A percentile compares a stretch with the other conserved stretches of the same genome.
phyloP scores from a whole-genome alignment of 2,113 vertebrate genomes.

The Alouatta palliata region DNA sequence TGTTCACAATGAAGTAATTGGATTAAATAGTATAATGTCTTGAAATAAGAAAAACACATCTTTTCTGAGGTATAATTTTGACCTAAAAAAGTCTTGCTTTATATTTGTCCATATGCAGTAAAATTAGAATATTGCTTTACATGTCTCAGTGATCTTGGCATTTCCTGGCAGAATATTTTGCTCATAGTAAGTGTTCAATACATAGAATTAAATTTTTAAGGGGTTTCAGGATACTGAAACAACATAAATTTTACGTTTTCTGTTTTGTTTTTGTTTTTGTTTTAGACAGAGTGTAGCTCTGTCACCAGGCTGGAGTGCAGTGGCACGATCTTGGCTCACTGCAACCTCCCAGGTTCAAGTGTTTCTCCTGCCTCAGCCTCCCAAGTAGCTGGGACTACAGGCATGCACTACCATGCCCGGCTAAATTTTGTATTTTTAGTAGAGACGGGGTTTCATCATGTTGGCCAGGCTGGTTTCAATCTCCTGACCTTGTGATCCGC shows the following conservation, averaged over 20 bases:
- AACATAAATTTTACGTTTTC: background rate
- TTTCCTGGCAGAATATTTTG: background rate
- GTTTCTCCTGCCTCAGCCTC: no score
- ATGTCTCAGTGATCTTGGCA: background rate
- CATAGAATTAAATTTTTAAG: background rate
- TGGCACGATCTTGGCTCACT: no score
- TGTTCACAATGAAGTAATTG: background rate
- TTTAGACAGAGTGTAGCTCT: no score
- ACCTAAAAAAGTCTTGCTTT: background rate
- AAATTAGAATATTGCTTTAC: background rate
- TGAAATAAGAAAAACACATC: background rate
- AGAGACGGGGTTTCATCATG: no score
- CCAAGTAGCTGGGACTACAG: no score
- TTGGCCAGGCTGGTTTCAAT: no score
- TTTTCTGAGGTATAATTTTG: background rate
- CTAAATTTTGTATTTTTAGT: no score
- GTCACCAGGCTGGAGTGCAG: no score
- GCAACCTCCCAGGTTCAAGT: no score
- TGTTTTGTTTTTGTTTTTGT: no score
- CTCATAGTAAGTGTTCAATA: background rate
- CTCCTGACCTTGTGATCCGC: no score
- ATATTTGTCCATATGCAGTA: background rate
- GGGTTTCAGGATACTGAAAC: background rate
- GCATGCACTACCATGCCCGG: no score
- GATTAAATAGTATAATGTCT: background rate